Base-by-base conservation (phyloP, 2,888 invertebrate genomes). In the Pollenia angustigena region DNA sequence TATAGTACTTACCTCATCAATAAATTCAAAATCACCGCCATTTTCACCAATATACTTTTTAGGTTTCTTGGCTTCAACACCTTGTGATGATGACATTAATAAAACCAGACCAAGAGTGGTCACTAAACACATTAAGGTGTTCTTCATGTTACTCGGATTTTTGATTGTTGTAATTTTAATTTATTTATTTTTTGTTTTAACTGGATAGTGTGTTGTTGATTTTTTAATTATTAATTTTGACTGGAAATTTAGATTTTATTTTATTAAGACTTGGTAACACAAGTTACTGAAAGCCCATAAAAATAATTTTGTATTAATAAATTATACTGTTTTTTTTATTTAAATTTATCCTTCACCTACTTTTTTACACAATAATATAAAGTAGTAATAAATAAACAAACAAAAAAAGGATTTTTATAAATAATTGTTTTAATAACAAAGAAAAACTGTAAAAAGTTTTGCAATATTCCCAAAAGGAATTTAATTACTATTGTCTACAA, bases 1-100 rank as follows among this genome's bases (percentile, higher is more conserved):
- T 46, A 16, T 18, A 1, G 44, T 56, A 90, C 93, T 94, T 94
- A 96, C 96, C 96, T 96, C 96, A 94, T 96, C 96, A 91, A 96
- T 96, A 92, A 96, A 96, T 92, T 96, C 96, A 92, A 96, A 96
- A 93, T 96, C 96, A 88, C 92, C 92, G 85, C 96, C 96, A 92
- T 96, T 96, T 90, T 92, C 92, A 74, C 96, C 96, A 91, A 96
- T 96, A 92, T 96, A 96, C 94, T 96, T 96, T 92, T 95, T 94
- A 94, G 96, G 96, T 81, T 87, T 89, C 93, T 95, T 95, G 85
- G 92, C 93, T 88, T 90, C 90, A 89, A 92, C 93, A 88, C 90
- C 90, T 88, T 88, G 89, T 85, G 89, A 87, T 90, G 91, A 92
- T 91, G 92, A 92, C 92, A 93, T 92, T 92, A 93, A 91, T 91